Evolutionary conservation across 37 sponge, comb jelly and placozoan species (phyloP), one percentile per base, ranked within the genome.

Genomic region (Amphimedon queenslandica): DNA sequence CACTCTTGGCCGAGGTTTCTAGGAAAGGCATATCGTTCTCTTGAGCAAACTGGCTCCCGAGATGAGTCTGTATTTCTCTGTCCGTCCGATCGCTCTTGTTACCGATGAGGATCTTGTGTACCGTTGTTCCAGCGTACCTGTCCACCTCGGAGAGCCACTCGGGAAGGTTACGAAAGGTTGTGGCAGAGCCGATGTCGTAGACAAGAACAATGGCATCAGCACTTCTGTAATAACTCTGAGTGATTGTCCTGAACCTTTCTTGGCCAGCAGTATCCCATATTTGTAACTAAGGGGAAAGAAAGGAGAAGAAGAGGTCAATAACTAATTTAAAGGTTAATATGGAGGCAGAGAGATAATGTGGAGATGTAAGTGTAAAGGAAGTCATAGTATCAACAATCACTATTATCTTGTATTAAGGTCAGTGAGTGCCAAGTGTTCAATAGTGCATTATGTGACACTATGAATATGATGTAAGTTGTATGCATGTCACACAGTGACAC

Each of bases 191-290:
- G 27, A 94, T 81, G 76, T 94, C 95, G 61, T 86, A 94, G 32
- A 94, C 95, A 13, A 94, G 65, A 1, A 94, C 88, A 71, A 90
- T 86, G 31, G 95, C 95, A 70, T 94, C 92, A 2, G 95, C 95
- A 78, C 88, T 90, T 30, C 92, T 66, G 57, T 94, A 94, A 82
- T 90, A 94, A 69, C 95, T 94, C 67, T 94, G 95, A 16, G 95
- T 90, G 74, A 94, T 90, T 42, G 95, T 90, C 35, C 92, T 67
- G 68, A 94, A 94, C 32, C 95, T 53, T 55, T 94, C 95, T 75
- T 94, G 95, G 0, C 95, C 95, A 10, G 95, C 95, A 3, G 95
- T 94, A 75, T 94, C 95, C 95, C 95, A 94, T 53, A 94, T 88
- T 38, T 94, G 95, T 3, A 94, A 85, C 95, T 94, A 68, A 53